phyloP scores from a whole-genome alignment of 2,113 vertebrate species.

The Riparia riparia region DNA sequence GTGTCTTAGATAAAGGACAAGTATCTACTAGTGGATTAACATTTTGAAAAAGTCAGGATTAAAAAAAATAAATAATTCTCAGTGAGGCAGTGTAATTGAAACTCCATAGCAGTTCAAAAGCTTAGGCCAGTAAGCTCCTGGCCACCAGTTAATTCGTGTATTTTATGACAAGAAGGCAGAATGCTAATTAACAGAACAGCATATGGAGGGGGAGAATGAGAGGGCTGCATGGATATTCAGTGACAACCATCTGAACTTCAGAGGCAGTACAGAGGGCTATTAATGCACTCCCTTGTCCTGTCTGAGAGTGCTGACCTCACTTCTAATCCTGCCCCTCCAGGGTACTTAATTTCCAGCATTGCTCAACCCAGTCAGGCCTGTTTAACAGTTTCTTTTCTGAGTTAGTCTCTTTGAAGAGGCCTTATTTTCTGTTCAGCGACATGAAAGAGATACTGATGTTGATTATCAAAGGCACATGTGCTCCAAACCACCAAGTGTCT shows the following conservation, averaged over 20 bases:
- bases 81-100: conserved; percentile 7
- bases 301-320: conserved; percentile 50
- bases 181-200: conserved; percentile 25
- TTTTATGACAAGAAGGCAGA: conserved; percentile 33
- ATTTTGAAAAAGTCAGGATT: conserved; percentile 59
- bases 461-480: conserved; percentile 80
- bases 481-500: conserved; percentile 47
- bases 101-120: conserved; percentile 19
- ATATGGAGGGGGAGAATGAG: background rate
- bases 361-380: conserved; percentile 63
- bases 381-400: conserved; percentile 75
- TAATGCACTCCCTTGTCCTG: conserved; percentile 36
- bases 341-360: conserved; percentile 62
- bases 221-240: background rate
- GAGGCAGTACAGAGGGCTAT: conserved; percentile 23
- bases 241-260: conserved; percentile 28
- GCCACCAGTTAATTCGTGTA: background rate
- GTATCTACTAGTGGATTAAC: conserved; percentile 60
- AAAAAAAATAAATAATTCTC: background rate
- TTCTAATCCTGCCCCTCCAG: conserved; percentile 67
- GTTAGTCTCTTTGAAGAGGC: conserved; percentile 76
- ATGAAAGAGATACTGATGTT: conserved; percentile 81
- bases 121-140: conserved; percentile 18
- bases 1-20: conserved; percentile 60
- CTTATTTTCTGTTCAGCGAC: conserved; percentile 73